Evolutionary conservation across 2,888 invertebrate species (phyloP).

Genomic region (Lordiphosa fenestrarum): DNA sequence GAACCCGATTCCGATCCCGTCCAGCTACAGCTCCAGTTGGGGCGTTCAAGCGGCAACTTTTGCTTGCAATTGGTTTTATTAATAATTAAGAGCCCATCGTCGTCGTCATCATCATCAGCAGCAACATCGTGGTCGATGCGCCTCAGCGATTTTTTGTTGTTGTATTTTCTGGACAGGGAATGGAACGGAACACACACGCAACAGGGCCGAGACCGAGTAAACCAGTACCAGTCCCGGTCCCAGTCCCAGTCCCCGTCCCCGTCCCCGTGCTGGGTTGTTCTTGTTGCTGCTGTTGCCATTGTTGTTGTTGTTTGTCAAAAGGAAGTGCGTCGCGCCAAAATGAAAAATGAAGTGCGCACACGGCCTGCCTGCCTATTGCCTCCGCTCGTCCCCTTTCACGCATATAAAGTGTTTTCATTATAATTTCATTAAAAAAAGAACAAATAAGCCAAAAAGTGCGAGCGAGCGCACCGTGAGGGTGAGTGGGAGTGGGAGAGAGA

Average conservation of each 20-base stretch:
- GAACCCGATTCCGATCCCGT: slow-evolving; percentile 12
- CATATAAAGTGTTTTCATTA: slow-evolving; percentile 57
- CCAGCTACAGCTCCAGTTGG: slow-evolving; percentile 10
- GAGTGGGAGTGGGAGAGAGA: neutral
- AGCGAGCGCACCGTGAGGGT: neutral
- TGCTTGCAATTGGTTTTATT: slow-evolving; percentile 66
- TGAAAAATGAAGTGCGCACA: slow-evolving; percentile 73
- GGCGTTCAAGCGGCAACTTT: slow-evolving; percentile 26
- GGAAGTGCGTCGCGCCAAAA: slow-evolving; percentile 71
- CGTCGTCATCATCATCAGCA: slow-evolving; percentile 30
- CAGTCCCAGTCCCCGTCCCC: no score
- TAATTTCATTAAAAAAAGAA: slow-evolving; percentile 53
- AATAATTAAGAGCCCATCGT: slow-evolving; percentile 68
- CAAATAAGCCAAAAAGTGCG: slow-evolving; percentile 8
- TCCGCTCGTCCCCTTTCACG: slow-evolving; percentile 15
- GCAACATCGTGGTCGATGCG: slow-evolving; percentile 11
- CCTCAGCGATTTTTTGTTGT: slow-evolving; percentile 8
- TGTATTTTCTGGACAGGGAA: slow-evolving; percentile 8
- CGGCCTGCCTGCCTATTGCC: no score
- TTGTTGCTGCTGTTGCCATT: slow-evolving; percentile 7
- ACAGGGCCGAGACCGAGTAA: slow-evolving; percentile 7
- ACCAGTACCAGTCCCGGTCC: slow-evolving; percentile 21
- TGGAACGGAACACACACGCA: slow-evolving; percentile 27
- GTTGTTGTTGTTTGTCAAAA: slow-evolving; percentile 38
- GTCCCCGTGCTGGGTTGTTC: slow-evolving; percentile 2